phyloP scores from a whole-genome alignment of 2,113 vertebrate genomes.

The Dolichallabes microphthalmus region DNA sequence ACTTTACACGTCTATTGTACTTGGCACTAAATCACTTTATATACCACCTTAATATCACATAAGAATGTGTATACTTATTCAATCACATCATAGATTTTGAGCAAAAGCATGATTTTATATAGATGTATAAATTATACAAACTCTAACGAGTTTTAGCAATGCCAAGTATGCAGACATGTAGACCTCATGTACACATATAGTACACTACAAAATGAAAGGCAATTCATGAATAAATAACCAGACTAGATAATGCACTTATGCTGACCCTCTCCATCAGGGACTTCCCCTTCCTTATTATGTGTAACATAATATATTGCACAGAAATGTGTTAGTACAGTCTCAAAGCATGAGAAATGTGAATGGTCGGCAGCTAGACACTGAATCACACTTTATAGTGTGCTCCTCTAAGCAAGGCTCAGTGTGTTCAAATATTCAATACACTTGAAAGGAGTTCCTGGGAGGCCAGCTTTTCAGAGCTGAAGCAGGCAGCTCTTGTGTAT shows the following conservation, averaged over 20 bases:
- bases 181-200: background rate
- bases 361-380: background rate
- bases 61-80: background rate
- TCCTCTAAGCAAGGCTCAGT: background rate
- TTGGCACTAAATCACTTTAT: background rate
- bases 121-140: too few species aligned
- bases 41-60: background rate
- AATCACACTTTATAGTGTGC: background rate
- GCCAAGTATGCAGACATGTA: background rate
- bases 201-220: background rate
- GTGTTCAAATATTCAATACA: background rate
- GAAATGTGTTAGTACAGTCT: background rate
- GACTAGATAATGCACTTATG: constrained; percentile 6
- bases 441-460: too few species aligned
- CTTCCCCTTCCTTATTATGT: constrained; percentile 3
- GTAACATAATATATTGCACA: background rate
- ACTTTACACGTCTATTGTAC: background rate
- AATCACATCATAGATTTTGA: background rate
- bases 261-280: background rate
- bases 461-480: too few species aligned
- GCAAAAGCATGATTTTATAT: background rate
- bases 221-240: constrained; percentile 13
- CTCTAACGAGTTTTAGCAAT: too few species aligned
- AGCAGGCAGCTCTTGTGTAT: too few species aligned
- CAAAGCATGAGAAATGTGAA: background rate